phyloP scores from a whole-genome alignment of 2,888 invertebrate genomes.

The Phalera bucephala region DNA sequence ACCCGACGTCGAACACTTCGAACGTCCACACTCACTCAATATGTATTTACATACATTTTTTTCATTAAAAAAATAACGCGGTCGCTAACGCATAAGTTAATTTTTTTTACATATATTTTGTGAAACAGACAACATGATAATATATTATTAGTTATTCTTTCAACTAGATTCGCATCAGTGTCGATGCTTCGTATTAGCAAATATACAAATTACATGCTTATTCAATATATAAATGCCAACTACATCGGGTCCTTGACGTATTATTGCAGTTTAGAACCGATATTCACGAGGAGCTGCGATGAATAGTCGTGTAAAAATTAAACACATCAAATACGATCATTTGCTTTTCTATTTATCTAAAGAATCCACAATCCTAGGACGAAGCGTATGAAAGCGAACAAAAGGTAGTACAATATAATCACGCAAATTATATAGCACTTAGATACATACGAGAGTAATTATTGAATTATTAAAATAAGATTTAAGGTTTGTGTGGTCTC shows the following conservation, averaged over 20 bases:
- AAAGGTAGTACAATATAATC: too few species aligned
- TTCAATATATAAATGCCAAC: slow-evolving; percentile 54
- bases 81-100: slow-evolving; percentile 12
- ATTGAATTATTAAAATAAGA: too few species aligned
- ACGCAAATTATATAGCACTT: too few species aligned
- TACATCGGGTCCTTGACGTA: slow-evolving; percentile 28
- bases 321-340: too few species aligned
- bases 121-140: slow-evolving; percentile 32
- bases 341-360: too few species aligned
- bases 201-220: slow-evolving; percentile 35
- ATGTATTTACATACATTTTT: slow-evolving; percentile 24
- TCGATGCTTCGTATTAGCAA: slow-evolving; percentile 18
- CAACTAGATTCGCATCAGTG: slow-evolving; percentile 29
- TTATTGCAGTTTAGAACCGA: slow-evolving; percentile 19
- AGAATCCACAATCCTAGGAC: too few species aligned
- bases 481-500: too few species aligned
- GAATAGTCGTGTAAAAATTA: neutral
- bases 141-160: slow-evolving; percentile 16
- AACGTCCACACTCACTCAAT: slow-evolving; percentile 1
- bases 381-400: too few species aligned
- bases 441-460: too few species aligned
- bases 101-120: slow-evolving; percentile 23
- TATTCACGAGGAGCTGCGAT: neutral
- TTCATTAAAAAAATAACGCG: slow-evolving; percentile 20
- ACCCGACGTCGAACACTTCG: neutral